Conservation (phyloP, 2,113 vertebrate species). For the Propithecus coquereli region DNA sequence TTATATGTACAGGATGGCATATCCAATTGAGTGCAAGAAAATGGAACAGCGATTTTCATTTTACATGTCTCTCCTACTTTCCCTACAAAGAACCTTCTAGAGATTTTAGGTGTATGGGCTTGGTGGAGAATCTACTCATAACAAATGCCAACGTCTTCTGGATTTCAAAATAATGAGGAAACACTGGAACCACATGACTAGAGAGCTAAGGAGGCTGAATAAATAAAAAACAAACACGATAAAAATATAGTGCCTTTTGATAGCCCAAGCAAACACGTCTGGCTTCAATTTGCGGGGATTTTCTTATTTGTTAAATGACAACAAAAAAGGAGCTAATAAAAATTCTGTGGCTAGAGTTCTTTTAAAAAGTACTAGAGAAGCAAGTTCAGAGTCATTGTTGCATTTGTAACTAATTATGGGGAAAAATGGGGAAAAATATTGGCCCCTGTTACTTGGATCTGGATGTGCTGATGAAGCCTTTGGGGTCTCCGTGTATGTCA, state of each 20-base stretch:
- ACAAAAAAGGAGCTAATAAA: constrained; percentile 65
- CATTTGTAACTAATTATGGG: constrained; percentile 68
- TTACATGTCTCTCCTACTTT: not conserved
- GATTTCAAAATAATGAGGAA: constrained; percentile 41
- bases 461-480: not conserved
- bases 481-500: not conserved
- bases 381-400: not conserved
- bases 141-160: not conserved
- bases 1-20: not conserved
- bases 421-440: constrained; percentile 40
- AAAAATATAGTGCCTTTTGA: constrained; percentile 49
- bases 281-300: constrained; percentile 69
- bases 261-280: constrained; percentile 55
- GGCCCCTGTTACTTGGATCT: not conserved
- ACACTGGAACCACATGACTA: constrained; percentile 14
- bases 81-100: constrained; percentile 23
- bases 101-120: not conserved
- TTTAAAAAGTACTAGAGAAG: constrained; percentile 62
- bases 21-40: not conserved
- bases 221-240: constrained; percentile 54
- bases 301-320: constrained; percentile 66
- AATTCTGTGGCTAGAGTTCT: constrained; percentile 55
- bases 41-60: not conserved
- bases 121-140: constrained; percentile 40
- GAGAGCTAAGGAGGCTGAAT: constrained; percentile 4